A percentile compares a stretch with the other conserved stretches of the same genome.
phyloP scores from a whole-genome alignment of 2,888 invertebrate species.

The Maniola hyperantus region DNA sequence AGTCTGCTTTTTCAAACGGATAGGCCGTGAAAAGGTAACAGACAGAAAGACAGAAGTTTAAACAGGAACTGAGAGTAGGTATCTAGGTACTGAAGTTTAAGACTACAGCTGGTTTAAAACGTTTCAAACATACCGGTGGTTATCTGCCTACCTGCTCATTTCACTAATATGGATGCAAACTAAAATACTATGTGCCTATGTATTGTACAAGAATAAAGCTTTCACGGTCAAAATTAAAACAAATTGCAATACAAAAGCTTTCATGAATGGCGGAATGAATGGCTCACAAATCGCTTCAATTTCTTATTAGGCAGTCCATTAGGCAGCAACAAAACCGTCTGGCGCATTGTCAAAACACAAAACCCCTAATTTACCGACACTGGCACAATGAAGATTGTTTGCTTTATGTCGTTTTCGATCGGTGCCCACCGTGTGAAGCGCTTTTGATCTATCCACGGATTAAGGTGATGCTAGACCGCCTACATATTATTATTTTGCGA shows the following conservation, averaged over 20 bases:
- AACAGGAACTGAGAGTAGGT: no score
- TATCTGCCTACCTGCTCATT: neutral
- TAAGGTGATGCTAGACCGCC: slow-evolving; percentile 3
- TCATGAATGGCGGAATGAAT: slow-evolving; percentile 23
- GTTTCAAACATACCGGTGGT: neutral
- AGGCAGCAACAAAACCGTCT: slow-evolving; percentile 44
- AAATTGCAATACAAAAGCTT: slow-evolving; percentile 31
- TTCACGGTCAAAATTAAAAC: slow-evolving; percentile 28
- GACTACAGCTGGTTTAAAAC: no score
- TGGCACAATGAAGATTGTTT: slow-evolving; percentile 43
- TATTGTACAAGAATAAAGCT: slow-evolving; percentile 6
- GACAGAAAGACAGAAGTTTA: no score
- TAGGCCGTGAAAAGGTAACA: no score
- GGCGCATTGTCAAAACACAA: slow-evolving; percentile 44
- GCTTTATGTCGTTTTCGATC: slow-evolving; percentile 45
- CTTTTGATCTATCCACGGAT: slow-evolving; percentile 37
- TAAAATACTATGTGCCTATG: neutral
- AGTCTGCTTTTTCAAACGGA: no score
- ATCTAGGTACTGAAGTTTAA: no score
- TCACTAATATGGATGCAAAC: neutral
- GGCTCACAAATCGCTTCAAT: slow-evolving; percentile 33
- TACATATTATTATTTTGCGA: slow-evolving; percentile 1
- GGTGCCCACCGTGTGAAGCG: slow-evolving; percentile 49
- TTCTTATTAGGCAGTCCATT: slow-evolving; percentile 47
- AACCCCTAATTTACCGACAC: slow-evolving; percentile 48